Evolutionary conservation across 2,797 vertebrate genomes (phyloP).

Genomic region (Anguilla anguilla): DNA sequence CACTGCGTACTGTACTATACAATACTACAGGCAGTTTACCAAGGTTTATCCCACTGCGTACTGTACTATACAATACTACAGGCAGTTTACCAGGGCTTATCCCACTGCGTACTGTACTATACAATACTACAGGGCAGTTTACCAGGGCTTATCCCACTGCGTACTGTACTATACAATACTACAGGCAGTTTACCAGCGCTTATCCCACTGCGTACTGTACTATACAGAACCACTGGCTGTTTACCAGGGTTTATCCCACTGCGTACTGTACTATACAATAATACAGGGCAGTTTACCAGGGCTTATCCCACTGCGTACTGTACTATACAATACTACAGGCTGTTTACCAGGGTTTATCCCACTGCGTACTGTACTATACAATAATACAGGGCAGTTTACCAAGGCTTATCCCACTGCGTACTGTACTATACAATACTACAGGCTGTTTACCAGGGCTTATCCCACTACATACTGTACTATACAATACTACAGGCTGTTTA

Average conservation of each 20-base stretch:
- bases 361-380: slow-evolving; percentile 46
- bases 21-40: slow-evolving; percentile 49
- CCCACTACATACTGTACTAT: slow-evolving; percentile 47
- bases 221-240: slow-evolving; percentile 47
- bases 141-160: slow-evolving; percentile 44
- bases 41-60: slow-evolving; percentile 37
- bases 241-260: slow-evolving; percentile 42
- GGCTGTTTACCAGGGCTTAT: slow-evolving; percentile 46
- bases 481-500: too few species aligned
- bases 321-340: slow-evolving; percentile 42
- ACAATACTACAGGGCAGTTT: slow-evolving; percentile 49
- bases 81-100: too few species aligned
- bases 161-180: slow-evolving; percentile 27
- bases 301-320: too few species aligned
- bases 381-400: too few species aligned
- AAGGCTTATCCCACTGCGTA: too few species aligned
- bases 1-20: slow-evolving; percentile 23
- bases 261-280: slow-evolving; percentile 39
- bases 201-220: too few species aligned
- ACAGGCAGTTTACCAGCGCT: too few species aligned
- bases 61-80: slow-evolving; percentile 26
- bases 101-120: slow-evolving; percentile 12
- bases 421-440: slow-evolving; percentile 34
- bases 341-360: slow-evolving; percentile 41
- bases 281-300: too few species aligned